Evolutionary conservation across 2,797 vertebrate species (phyloP).

Genomic region (Sebastes steindachneri): DNA sequence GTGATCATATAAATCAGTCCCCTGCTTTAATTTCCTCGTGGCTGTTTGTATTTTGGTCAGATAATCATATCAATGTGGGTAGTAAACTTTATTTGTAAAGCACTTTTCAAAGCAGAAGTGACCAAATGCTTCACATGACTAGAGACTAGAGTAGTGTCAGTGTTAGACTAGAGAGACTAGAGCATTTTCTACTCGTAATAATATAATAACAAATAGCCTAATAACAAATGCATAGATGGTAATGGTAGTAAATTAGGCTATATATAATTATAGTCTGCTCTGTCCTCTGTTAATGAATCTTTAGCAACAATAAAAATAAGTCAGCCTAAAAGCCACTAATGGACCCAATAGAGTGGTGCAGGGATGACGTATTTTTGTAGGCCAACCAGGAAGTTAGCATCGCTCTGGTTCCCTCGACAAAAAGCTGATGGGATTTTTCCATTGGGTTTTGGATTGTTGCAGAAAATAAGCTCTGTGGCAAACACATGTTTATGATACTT

Average conservation of each 20-base stretch:
- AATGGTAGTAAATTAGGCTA: not conserved
- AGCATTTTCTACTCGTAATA: not conserved
- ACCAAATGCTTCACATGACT: not conserved
- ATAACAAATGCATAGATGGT: not conserved
- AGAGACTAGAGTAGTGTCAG: not conserved
- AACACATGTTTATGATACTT: no score
- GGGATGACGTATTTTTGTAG: no score
- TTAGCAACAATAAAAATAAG: not conserved
- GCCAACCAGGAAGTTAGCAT: no score
- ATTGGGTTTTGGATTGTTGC: no score
- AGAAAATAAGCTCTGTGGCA: no score
- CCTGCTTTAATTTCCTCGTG: not conserved
- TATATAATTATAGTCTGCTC: not conserved
- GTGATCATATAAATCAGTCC: not conserved
- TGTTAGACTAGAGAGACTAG: not conserved
- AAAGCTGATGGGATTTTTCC: no score
- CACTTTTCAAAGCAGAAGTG: not conserved
- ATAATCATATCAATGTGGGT: not conserved
- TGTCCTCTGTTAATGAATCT: not conserved
- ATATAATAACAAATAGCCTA: not conserved
- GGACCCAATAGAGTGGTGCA: fast-evolving
- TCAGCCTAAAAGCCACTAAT: not conserved
- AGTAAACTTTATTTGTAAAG: not conserved
- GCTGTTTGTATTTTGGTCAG: not conserved
- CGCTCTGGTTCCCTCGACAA: no score